Evolutionary conservation across 2,888 invertebrate genomes (phyloP), one percentile per base, ranked within the genome.

Genomic region (Platycnemis pennipes): DNA sequence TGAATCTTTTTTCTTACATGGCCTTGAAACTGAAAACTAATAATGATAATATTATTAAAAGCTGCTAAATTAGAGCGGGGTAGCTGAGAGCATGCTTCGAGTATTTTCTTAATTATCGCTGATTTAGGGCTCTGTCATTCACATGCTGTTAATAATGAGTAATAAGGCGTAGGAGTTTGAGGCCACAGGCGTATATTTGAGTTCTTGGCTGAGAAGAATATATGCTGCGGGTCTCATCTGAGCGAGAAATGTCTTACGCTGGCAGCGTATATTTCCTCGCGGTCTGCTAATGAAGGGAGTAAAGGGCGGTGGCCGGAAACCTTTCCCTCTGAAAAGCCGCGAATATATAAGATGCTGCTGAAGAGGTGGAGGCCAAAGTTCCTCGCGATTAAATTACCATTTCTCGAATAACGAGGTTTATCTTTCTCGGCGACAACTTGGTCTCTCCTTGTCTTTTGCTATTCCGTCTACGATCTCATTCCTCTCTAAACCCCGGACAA

Each of bases 291-390:
- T 77, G 77, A 77, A 77, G 69, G 77, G 37, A 77, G 11, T 37
- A 13, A 77, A 77, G 77, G 77, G 77, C 77, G 77, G 77, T 77
- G 77, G 77, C 77, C 77, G 77, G 77, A 77, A 77, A 77, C n/a
- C 31, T n/a, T 77, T 77, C 31, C 31, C 77, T 31, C 16, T 77
- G 77, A 11, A 37, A 77, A 77, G 77, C 77, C 77, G 77, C 77
- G 77, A 77, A 37, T 77, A 26, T 37, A 77, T 77, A 77, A 77
- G 77, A 77, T 77, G 11, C n/a, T 37, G 37, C 31, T 77, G 1
- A 77, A 37, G 77, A 77, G 77, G 77, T 63, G n/a, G 63, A 63
- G 5, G 63, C 22, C 77, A 77, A 77, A 77, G 77, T 77, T 77
- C 77, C 37, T 77, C 37, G 37, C 13, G 37, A 77, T 13, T 11